Evolutionary conservation across 2,888 invertebrate genomes (phyloP).

Genomic region (Oligia strigilis): DNA sequence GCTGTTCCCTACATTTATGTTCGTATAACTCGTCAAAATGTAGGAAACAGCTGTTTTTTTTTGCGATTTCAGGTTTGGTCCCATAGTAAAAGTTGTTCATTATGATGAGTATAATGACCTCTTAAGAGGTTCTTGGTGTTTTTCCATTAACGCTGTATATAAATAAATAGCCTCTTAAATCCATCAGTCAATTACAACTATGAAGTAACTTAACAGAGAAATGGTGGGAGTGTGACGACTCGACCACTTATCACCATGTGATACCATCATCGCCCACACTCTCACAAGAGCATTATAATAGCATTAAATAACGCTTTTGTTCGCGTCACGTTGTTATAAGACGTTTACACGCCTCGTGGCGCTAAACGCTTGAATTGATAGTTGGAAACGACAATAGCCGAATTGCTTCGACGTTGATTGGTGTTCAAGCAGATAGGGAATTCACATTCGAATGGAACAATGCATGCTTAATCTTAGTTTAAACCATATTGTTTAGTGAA

Average conservation of each 20-base stretch:
- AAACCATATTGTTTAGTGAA: slow-evolving; percentile 41
- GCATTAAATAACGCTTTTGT: slow-evolving; percentile 79
- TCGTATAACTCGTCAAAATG: too few relatives aligned
- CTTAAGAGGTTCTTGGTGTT: too few relatives aligned
- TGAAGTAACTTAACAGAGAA: slow-evolving; percentile 26
- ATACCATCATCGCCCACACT: slow-evolving; percentile 67
- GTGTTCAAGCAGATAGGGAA: slow-evolving; percentile 41
- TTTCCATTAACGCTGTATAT: too few relatives aligned
- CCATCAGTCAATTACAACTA: slow-evolving; percentile 31
- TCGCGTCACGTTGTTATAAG: slow-evolving; percentile 76
- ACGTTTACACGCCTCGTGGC: slow-evolving; percentile 79
- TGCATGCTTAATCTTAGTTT: slow-evolving; percentile 42
- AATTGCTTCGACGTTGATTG: slow-evolving; percentile 53
- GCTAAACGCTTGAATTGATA: slow-evolving; percentile 67
- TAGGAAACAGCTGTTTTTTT: too few relatives aligned
- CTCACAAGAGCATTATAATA: slow-evolving; percentile 74
- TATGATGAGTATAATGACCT: too few relatives aligned
- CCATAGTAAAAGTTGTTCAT: too few relatives aligned
- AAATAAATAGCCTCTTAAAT: not conserved
- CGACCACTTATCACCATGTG: slow-evolving; percentile 61
- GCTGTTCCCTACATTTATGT: too few relatives aligned
- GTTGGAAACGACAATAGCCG: slow-evolving; percentile 46
- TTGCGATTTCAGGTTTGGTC: too few relatives aligned
- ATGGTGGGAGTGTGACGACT: slow-evolving; percentile 48
- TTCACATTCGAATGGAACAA: slow-evolving; percentile 48